A percentile compares a stretch with the other conserved stretches of the same genome.
These are phyloP conservation scores for Coryphaenoides rupestris DNA, from an alignment of 2,113 vertebrate species.

Conservation along the genomic window DNA sequence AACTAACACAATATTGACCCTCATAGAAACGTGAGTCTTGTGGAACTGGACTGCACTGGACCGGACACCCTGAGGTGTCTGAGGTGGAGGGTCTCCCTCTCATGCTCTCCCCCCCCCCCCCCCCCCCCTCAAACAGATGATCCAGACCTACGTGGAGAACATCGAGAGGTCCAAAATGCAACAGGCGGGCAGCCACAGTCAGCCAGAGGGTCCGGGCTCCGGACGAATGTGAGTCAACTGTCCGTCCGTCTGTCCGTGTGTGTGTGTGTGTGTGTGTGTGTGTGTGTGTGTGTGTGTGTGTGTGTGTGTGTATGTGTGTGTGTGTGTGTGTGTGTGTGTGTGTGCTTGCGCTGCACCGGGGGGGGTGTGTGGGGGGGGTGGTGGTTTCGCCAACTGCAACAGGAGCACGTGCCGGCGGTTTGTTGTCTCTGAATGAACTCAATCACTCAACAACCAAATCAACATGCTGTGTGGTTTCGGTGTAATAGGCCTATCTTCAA, in stretches of 20 bases:
- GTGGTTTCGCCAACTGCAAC: no score
- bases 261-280: no score
- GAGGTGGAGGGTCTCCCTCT: neutral
- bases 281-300: no score
- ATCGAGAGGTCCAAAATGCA: constrained; percentile 96
- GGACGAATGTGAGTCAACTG: constrained; percentile 85
- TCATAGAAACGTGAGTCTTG: no score
- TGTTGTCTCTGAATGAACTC: no score
- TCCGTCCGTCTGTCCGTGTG: no score
- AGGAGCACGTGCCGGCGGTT: no score
- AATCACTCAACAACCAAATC: no score
- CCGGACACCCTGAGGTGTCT: neutral
- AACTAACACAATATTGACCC: no score
- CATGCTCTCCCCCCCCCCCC: neutral
- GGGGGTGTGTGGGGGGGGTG: neutral
- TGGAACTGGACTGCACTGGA: no score
- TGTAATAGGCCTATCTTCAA: no score
- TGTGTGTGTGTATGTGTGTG: constrained; percentile 3
- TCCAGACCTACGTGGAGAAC: constrained; percentile 96
- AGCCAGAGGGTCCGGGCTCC: constrained; percentile 82
- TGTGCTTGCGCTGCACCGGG: neutral
- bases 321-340: constrained; percentile 3
- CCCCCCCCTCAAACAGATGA: constrained; percentile 81
- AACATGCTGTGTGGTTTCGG: no score
- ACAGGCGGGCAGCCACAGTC: constrained; percentile 83